Evolutionary conservation across 2,888 invertebrate species (phyloP).

Genomic region (Gandaritis pyraliata): DNA sequence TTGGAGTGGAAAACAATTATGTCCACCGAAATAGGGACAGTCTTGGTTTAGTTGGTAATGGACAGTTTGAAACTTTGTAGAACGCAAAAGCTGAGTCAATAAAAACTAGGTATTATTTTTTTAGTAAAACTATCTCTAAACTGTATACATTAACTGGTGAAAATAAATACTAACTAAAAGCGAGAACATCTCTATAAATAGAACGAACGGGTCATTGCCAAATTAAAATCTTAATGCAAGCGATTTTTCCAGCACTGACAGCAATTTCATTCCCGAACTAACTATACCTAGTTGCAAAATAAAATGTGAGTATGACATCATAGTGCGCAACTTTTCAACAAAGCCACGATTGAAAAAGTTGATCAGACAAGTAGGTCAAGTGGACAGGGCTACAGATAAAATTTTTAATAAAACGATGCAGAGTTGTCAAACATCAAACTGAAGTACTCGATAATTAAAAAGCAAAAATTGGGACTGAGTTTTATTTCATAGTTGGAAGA

Average conservation of each 20-base stretch:
- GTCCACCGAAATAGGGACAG: slow-evolving; percentile 30
- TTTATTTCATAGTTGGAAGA: slow-evolving; percentile 65
- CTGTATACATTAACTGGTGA: no score
- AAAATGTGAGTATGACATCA: slow-evolving; percentile 26
- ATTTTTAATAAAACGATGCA: slow-evolving; percentile 48
- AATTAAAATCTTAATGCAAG: background rate
- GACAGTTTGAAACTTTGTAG: slow-evolving; percentile 18
- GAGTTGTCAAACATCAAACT: slow-evolving; percentile 63
- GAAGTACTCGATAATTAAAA: slow-evolving; percentile 77
- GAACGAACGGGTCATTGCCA: background rate
- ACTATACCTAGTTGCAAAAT: slow-evolving; percentile 6
- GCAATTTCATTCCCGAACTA: background rate
- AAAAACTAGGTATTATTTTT: background rate
- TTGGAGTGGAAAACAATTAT: slow-evolving; percentile 42
- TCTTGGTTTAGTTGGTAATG: slow-evolving; percentile 28
- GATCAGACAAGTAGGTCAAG: slow-evolving; percentile 48
- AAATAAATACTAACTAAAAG: no score
- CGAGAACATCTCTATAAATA: no score
- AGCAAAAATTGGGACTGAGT: slow-evolving; percentile 73
- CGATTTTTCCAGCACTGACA: background rate
- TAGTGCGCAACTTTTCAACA: slow-evolving; percentile 31
- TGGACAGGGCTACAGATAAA: slow-evolving; percentile 39
- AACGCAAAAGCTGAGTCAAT: background rate
- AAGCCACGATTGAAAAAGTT: slow-evolving; percentile 41
- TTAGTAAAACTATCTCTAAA: background rate